A percentile compares a stretch with the other conserved stretches of the same genome.
Evolutionary conservation across 2,797 vertebrate species (phyloP).

Genomic region (Xenops minutus): DNA sequence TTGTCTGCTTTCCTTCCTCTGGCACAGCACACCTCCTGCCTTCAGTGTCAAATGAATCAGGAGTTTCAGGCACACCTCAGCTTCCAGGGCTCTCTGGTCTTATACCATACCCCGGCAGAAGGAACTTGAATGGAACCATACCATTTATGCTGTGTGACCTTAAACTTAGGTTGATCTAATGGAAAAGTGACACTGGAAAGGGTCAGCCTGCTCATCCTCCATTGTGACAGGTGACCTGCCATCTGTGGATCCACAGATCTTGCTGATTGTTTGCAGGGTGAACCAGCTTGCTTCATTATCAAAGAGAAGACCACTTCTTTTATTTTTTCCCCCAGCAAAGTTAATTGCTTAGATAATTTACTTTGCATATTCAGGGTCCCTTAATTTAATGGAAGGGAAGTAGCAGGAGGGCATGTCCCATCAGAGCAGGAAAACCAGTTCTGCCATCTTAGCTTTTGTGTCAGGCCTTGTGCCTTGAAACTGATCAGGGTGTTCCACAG

Average conservation of each 20-base stretch:
- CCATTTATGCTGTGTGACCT: not conserved
- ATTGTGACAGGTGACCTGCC: not conserved
- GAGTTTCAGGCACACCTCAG: no score
- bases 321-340: rapidly evolving
- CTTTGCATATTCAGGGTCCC: not conserved
- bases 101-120: not conserved
- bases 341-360: not conserved
- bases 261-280: not conserved
- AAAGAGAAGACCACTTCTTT: rapidly evolving
- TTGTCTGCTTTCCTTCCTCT: not conserved
- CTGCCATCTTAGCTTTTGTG: not conserved
- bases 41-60: not conserved
- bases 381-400: not conserved
- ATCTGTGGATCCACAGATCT: not conserved
- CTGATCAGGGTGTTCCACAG: not conserved
- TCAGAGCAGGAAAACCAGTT: not conserved
- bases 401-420: not conserved
- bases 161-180: not conserved
- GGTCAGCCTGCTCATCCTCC: not conserved
- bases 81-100: not conserved
- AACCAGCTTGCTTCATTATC: not conserved
- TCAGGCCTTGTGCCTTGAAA: not conserved
- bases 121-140: not conserved
- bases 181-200: not conserved
- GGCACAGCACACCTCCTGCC: not conserved